Conservation (phyloP, 2,113 vertebrate species). For the Acinonyx jubatus region DNA sequence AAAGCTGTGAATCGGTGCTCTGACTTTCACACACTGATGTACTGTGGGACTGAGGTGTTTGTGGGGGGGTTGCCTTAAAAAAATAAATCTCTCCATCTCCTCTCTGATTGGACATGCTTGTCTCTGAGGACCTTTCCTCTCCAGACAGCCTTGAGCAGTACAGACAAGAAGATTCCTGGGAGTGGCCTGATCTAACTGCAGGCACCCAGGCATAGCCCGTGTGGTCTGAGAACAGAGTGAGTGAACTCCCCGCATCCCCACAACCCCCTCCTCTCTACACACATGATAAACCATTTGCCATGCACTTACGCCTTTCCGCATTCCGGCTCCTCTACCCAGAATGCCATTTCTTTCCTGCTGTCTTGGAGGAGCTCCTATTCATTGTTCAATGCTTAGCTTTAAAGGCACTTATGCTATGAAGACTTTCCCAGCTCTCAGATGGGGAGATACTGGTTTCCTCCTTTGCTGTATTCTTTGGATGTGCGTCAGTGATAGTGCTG, state of each 20-base stretch:
- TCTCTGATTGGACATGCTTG: conserved; percentile 13
- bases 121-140: conserved; percentile 27
- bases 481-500: not conserved
- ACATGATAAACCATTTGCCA: not conserved
- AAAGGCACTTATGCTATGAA: not conserved
- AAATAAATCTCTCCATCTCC: conserved; percentile 46
- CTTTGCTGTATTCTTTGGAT: not conserved
- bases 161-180: not conserved
- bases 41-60: conserved; percentile 57
- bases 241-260: not conserved
- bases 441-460: not conserved
- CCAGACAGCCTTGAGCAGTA: not conserved
- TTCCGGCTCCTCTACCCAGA: not conserved
- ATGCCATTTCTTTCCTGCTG: not conserved
- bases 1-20: conserved; percentile 10
- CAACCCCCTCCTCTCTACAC: too few relatives aligned
- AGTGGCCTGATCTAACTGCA: not conserved
- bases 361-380: not conserved
- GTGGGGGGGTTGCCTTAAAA: conserved; percentile 9
- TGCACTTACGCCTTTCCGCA: not conserved
- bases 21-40: conserved; percentile 54
- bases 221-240: not conserved
- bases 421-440: not conserved
- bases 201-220: not conserved
- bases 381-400: not conserved